Base-by-base conservation (phyloP, 2,888 invertebrate species). In the Cataglyphis rosenhaueri region DNA sequence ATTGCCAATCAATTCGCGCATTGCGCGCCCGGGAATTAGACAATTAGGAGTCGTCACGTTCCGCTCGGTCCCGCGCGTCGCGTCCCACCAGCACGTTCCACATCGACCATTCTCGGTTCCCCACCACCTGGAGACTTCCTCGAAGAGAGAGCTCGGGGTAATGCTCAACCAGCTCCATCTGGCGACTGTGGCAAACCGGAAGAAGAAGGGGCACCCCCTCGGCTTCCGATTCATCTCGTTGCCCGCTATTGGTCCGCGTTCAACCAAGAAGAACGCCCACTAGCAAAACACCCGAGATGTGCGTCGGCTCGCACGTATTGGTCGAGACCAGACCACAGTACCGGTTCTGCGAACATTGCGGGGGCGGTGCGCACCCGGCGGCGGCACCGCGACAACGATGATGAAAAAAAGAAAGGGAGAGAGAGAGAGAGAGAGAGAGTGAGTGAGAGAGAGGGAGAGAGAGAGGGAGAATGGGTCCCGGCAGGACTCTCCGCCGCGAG, bases 11-110 rank as follows among this genome's bases (percentile, higher is more conserved):
- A 93, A 94, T 94, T 92, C 92, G 92, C 91, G 92, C 92, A 92
- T 91, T 91, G 91, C 91, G 88, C 89, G 92, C 92, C 92, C 92
- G 94, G 93, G 94, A 94, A 94, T 94, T 94, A 94, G 94, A 94
- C 94, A 94, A 94, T 94, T 94, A 94, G 94, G 94, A 94, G 93
- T 94, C 94, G 94, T 94, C 94, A 94, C 94, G 94, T 94, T 93
- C 91, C 89, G 86, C 85, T 68, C 84, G 84, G 86, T 84, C 86
- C 83, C 84, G 81, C 18, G 48, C 52, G 15, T 74, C 85, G 84
- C 85, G 64, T 89, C 83, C 83, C 85, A 35, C 81, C 79, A 52
- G 68, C 25, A 44, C 84, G 79, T 74, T 61, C 44, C 81, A 52
- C 52, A 64, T 83, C 83, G 79, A 79, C 78, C 88, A 83, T 88